Evolutionary conservation across 64 coral and sea anemone genomes (phyloP), one percentile per base, ranked within the genome.

Genomic region (Catalaphyllia jardinei): DNA sequence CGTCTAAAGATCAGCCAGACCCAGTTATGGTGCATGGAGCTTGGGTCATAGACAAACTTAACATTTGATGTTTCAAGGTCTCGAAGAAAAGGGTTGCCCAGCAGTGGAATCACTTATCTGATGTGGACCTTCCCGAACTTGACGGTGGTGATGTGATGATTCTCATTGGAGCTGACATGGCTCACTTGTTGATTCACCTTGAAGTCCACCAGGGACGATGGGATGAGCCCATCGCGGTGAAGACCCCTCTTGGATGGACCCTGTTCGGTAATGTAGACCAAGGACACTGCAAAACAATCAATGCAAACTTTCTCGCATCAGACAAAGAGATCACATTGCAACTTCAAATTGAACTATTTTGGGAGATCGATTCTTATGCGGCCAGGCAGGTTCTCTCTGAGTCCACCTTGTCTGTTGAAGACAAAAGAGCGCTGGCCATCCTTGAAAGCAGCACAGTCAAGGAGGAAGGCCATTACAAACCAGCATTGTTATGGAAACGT

Each of bases 401-500:
- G 22, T 8, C n/a, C 11, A 4, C 17, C 22, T 1, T 83, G 24
- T 93, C 91, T 11, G 1, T 17, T 35, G 79, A 94, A 69, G 92
- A 94, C 60, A 17, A 46, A 64, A 57, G 79, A 55, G 79, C 73
- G 0, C 27, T 80, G 35, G 69, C 83, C 9, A 89, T 89, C 27
- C 31, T 83, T 52, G 20, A 89, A 77, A 49, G 31, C 17, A 87
- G 79, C 16, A 64, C 54, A 18, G 71, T 46, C 16, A 74, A 73
- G 14, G 22, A 62, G 46, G 92, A 89, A 62, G 51, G 69, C 33
- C 92, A 89, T 71, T 94, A 86, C 50, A 46, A 80, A 54, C 77
- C 76, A 83, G 71, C 60, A n/a, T 59, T 94, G 72, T 63, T 84
- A n/a, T 76, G 84, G 60, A 84, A 86, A 80, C 51, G 79, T 38